Evolutionary conservation across 1,140 invertebrate species (phyloP), one percentile per base, ranked within the genome.

Genomic region (Drosophila mayri): DNA sequence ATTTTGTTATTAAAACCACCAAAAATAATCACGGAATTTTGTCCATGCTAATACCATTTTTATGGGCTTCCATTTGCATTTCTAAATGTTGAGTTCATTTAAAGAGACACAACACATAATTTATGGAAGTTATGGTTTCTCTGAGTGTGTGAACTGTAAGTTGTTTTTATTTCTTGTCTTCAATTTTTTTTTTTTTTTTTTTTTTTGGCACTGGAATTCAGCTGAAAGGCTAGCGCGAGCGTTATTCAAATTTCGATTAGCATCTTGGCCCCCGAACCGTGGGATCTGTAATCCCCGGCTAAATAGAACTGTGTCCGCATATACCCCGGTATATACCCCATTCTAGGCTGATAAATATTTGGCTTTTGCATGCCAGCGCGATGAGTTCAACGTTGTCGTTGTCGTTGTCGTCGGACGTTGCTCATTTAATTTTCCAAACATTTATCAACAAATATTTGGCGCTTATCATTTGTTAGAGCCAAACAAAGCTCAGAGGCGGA

Each of bases 361-460:
- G 68, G 47, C 64, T 88, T 88, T 88, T 88, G 84, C 76, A 78
- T 88, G 85, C 84, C 84, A 84, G 73, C 61, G 72, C 84, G 85
- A 84, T 88, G 84, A 88, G 84, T 88, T 88, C 85, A 88, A 84
- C 80, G 40, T 60, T n/a, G 38, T 16, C 37, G 37, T 60, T n/a
- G 38, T 16, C 37, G 37, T 22, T 22, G 22, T 22, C 22, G 22
- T 40, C 52, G 57, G 37, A 76, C 60, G 47, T 64, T 28, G 32
- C 80, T 88, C 80, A 84, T 88, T 87, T 88, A 80, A 88, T 88
- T 88, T 90, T 58, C 77, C 77, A 88, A 88, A 88, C 85, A 88
- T 88, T 88, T 88, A 90, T 84, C 65, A 78, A 88, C 84, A 88
- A 88, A 88, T 88, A 88, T 88, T 88, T 88, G 77, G 61, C 55